Evolutionary conservation across 2,113 vertebrate genomes (phyloP), one percentile per base, ranked within the genome.

Genomic region (Marmota monax): DNA sequence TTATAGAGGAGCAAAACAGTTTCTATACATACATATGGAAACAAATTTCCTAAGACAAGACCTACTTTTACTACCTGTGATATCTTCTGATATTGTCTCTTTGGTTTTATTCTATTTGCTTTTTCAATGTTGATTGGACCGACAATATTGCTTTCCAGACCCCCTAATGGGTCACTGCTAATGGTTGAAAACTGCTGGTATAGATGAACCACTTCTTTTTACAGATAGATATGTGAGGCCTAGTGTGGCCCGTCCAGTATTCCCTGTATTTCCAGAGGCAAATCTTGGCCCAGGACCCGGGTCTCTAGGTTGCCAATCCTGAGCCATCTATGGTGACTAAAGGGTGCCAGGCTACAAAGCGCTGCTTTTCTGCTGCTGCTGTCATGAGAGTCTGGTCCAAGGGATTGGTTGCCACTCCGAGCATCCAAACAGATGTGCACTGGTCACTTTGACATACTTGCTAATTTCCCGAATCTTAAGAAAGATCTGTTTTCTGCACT

Each of bases 401-500:
- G 63, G 70, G 27, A 84, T 74, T 86, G 2, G 0, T 29, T 94
- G 51, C 79, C 72, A 72, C 61, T 72, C 65, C 29, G n/a, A 93
- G 32, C 69, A 84, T 58, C 93, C 53, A 93, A 90, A 48, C 51
- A 96, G 92, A 85, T 58, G 2, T 70, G 82, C 82, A 37, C 2
- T 5, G 94, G 95, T 97, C 97, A 88, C 70, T 51, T 48, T 88
- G 94, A 92, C 92, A 96, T 39, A 83, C 85, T 96, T 76, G 48
- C 83, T 90, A 88, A 76, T 94, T 65, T 92, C 84, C 77, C 0
- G 0, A 95, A 90, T 92, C 96, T 86, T 94, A 73, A 96, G 84
- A 96, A 87, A 96, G 95, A 92, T 95, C 96, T 95, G 73, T 96
- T 97, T 97, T 92, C 82, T 18, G 1, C 69, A 29, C 42, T 95